Evolutionary conservation across 2,113 vertebrate species (phyloP).

Genomic region (Puffinus mauretanicus): DNA sequence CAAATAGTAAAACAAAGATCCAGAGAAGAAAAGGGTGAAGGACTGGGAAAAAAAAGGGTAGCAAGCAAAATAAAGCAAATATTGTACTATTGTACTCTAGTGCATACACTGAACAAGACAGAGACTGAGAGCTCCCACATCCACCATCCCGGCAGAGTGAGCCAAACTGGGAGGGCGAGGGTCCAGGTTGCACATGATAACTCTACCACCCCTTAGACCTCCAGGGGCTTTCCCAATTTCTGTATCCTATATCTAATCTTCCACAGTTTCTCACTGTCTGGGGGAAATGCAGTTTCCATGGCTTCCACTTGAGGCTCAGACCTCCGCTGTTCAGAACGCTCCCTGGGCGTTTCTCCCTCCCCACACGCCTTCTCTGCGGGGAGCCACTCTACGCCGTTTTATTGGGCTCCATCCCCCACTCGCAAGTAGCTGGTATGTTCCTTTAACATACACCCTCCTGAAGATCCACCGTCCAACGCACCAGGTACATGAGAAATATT

Average conservation of each 20-base stretch:
- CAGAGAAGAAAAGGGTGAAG: neutral
- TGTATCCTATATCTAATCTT: neutral
- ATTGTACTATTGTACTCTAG: neutral
- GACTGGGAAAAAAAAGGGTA: neutral
- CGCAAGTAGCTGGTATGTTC: neutral
- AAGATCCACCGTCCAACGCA: neutral
- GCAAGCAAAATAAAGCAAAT: neutral
- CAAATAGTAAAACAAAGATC: neutral
- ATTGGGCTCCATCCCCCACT: neutral
- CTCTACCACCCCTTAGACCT: neutral
- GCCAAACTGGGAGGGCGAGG: neutral
- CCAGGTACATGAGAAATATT: neutral
- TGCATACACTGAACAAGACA: no score
- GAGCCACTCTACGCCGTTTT: neutral
- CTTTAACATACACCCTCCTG: neutral
- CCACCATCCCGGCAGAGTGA: neutral
- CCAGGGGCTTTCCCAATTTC: neutral
- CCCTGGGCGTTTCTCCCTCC: neutral
- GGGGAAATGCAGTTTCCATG: slow-evolving; percentile 38
- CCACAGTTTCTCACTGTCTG: neutral
- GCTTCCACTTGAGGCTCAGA: slow-evolving; percentile 56
- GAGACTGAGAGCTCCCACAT: neutral
- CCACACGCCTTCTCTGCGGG: neutral
- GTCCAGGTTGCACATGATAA: neutral
- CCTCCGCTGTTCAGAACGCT: neutral